These are phyloP conservation scores for Plebejus melissa DNA, from an alignment of 2,888 invertebrate genomes.

Conservation along the genomic window DNA sequence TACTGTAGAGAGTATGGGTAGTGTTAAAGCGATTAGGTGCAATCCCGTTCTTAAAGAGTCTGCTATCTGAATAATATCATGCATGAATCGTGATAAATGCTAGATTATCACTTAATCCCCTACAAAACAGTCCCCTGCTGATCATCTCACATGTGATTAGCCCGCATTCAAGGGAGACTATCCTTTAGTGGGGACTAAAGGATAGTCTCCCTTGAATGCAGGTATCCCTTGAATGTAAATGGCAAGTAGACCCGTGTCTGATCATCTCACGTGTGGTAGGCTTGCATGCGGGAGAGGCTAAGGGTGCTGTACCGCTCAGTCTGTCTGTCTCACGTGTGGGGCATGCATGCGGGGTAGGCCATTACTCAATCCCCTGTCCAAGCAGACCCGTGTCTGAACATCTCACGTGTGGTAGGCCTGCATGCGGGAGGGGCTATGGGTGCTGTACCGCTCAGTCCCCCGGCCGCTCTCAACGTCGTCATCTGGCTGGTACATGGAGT, in stretches of 20 bases:
- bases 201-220: no score
- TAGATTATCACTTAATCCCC: no score
- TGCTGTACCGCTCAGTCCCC: slow-evolving; percentile 50
- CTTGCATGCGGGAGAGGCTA: neutral
- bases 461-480: slow-evolving; percentile 59
- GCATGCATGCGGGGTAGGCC: no score
- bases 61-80: no score
- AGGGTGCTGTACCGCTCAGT: slow-evolving; percentile 49
- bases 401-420: slow-evolving; percentile 4
- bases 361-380: no score
- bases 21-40: neutral
- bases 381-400: neutral
- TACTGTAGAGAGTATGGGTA: neutral
- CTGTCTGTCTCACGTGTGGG: no score
- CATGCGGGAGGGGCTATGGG: neutral
- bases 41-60: neutral
- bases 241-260: neutral
- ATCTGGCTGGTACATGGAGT: slow-evolving; percentile 77
- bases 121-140: no score
- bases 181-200: no score
- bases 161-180: neutral
- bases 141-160: neutral
- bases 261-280: neutral
- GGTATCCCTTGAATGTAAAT: no score
- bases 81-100: no score